Conservation (phyloP, 2,797 vertebrate species). For the Micrastur ruficollis region DNA sequence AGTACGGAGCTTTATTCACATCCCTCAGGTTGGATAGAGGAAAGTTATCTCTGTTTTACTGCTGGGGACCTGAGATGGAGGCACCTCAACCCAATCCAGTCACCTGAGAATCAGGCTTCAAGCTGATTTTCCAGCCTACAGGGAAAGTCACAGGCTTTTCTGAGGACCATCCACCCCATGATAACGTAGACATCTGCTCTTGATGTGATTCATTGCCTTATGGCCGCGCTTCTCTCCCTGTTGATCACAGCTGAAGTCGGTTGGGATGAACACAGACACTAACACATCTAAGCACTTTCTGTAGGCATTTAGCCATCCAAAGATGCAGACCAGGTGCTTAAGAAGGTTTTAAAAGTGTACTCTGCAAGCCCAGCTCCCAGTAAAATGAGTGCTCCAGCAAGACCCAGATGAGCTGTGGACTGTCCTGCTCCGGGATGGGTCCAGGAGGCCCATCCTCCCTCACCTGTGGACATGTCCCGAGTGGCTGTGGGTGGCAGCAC, state of each 20-base stretch:
- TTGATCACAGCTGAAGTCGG: background rate
- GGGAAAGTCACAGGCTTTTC: background rate
- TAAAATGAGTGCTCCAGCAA: background rate
- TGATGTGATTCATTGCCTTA: background rate
- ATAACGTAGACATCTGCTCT: background rate
- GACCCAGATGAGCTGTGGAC: background rate
- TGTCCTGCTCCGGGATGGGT: background rate
- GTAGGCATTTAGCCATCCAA: background rate
- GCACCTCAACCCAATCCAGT: background rate
- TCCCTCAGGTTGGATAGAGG: background rate
- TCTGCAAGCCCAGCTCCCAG: background rate
- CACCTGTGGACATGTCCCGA: background rate
- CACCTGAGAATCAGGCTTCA: background rate
- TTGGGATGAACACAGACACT: background rate
- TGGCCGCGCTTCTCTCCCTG: background rate
- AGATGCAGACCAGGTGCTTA: background rate
- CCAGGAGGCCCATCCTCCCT: background rate
- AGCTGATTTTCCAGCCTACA: background rate
- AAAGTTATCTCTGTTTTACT: background rate
- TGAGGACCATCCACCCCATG: background rate
- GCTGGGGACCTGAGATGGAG: background rate
- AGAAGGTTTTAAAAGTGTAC: background rate
- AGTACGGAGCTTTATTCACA: background rate
- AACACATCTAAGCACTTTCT: background rate
- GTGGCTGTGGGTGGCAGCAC: background rate